Evolutionary conservation across 2,113 vertebrate species (phyloP).

Genomic region (Zosterops pallidus): DNA sequence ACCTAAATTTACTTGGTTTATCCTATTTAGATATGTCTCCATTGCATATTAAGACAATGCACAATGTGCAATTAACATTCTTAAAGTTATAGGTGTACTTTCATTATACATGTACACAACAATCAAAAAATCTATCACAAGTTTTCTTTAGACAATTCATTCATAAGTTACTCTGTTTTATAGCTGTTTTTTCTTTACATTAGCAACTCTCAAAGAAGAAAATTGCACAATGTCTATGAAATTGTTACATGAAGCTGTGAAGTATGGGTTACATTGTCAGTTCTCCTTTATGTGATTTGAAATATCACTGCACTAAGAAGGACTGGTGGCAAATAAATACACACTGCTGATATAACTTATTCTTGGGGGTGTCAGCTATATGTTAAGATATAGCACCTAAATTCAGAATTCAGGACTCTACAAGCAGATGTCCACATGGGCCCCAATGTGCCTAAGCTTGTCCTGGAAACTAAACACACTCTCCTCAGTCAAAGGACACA

Average conservation of each 20-base stretch:
- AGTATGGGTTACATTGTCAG: neutral
- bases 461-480: neutral
- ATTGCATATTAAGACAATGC: neutral
- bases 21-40: neutral
- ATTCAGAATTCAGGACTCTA: neutral
- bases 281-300: neutral
- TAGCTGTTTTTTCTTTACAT: neutral
- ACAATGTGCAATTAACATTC: neutral
- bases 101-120: neutral
- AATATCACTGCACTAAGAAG: neutral
- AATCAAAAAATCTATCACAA: neutral
- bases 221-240: neutral
- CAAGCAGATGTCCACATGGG: neutral
- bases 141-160: neutral
- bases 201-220: neutral
- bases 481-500: neutral
- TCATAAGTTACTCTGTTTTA: fast-evolving
- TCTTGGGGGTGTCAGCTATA: neutral
- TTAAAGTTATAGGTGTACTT: neutral
- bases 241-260: neutral
- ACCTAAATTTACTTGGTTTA: neutral
- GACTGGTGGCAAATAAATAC: neutral
- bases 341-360: neutral
- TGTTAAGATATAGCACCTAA: neutral
- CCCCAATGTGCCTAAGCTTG: neutral